Percentiles rank a stretch among this genome's conserved stretches.
phyloP scores from a whole-genome alignment of 2,888 invertebrate genomes.

The Parasteatoda lunata region DNA sequence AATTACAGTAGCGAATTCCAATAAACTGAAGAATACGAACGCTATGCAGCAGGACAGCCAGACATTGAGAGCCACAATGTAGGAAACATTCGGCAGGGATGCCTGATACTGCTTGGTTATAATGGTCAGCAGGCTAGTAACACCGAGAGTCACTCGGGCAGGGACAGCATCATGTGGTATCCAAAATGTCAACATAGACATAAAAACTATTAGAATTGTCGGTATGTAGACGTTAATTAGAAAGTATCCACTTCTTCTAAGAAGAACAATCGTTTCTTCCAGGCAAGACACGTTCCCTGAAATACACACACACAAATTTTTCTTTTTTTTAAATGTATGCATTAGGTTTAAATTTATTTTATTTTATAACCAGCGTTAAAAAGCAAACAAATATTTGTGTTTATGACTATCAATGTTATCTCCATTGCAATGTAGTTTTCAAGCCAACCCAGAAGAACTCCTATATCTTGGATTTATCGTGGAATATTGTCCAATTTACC shows the following conservation, averaged over 20 bases:
- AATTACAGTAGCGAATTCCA: conserved; percentile 70
- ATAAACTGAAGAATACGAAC: conserved; percentile 71
- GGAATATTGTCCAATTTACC: too few species aligned
- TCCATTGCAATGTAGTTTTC: too few species aligned
- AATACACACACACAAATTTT: too few species aligned
- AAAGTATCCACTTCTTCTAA: conserved; percentile 57
- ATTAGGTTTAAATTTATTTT: too few species aligned
- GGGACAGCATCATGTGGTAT: conserved; percentile 68
- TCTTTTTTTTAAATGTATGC: too few species aligned
- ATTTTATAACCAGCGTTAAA: too few species aligned
- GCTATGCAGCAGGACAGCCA: conserved; percentile 71
- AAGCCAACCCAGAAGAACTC: too few species aligned
- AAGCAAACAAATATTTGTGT: too few species aligned
- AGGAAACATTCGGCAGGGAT: conserved; percentile 71
- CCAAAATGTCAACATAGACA: conserved; percentile 70
- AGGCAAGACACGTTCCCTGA: conserved; percentile 33
- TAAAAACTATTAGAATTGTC: conserved; percentile 64
- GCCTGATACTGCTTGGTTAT: conserved; percentile 68
- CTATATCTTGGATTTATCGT: too few species aligned
- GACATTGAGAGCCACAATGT: conserved; percentile 72
- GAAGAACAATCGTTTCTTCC: conserved; percentile 23
- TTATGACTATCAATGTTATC: too few species aligned
- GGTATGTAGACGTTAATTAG: conserved; percentile 68
- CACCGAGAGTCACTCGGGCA: conserved; percentile 76
- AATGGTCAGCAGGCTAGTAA: conserved; percentile 86